These are phyloP conservation scores for Enchytraeus crypticus DNA, from an alignment of 2,888 invertebrate species.

Conservation along the genomic window DNA sequence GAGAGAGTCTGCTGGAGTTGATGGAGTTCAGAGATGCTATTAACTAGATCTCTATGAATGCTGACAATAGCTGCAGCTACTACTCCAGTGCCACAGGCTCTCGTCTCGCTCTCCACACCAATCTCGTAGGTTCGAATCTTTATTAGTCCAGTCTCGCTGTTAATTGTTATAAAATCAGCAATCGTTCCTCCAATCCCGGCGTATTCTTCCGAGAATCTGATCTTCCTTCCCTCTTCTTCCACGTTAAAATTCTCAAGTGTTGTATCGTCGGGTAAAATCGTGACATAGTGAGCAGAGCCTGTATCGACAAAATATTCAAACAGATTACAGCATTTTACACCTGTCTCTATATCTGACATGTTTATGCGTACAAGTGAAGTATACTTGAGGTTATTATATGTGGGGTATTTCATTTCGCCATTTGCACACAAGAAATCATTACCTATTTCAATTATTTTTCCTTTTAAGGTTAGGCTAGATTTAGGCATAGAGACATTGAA, in stretches of 20 bases:
- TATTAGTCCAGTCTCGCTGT: neutral
- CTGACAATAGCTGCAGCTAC: conserved; percentile 24
- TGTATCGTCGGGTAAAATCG: conserved; percentile 16
- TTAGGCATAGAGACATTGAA: too few relatives aligned
- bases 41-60: neutral
- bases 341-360: too few relatives aligned
- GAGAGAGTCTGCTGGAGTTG: too few relatives aligned
- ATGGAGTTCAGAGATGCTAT: too few relatives aligned
- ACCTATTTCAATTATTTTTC: too few relatives aligned
- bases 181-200: conserved; percentile 21
- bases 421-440: too few relatives aligned
- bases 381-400: too few relatives aligned
- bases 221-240: conserved; percentile 11
- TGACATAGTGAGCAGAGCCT: conserved; percentile 30
- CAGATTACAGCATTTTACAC: too few relatives aligned
- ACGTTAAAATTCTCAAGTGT: conserved; percentile 18
- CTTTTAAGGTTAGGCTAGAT: too few relatives aligned
- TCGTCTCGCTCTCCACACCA: conserved; percentile 31
- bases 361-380: too few relatives aligned
- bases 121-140: conserved; percentile 29
- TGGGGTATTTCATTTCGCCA: too few relatives aligned
- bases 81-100: conserved; percentile 33
- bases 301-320: conserved; percentile 26
- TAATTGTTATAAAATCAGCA: conserved; percentile 25
- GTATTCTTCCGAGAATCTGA: conserved; percentile 12